Conservation (phyloP, 1,140 invertebrate genomes). For the Caenorhabditis remanei region DNA sequence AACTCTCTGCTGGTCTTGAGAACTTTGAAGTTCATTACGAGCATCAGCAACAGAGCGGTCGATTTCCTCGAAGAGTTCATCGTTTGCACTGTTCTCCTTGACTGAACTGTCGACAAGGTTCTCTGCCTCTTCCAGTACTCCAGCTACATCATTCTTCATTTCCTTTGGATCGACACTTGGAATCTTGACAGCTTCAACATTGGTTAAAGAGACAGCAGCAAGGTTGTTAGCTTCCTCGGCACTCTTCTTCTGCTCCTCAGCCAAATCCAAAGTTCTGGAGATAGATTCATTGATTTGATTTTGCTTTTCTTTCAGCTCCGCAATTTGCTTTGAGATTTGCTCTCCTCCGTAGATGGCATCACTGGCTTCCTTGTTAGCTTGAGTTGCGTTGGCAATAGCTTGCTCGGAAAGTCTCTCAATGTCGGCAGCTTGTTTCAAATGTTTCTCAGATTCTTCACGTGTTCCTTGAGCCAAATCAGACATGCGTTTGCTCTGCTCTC, state of each 20-base stretch:
- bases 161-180: constrained; percentile 69
- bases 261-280: constrained; percentile 67
- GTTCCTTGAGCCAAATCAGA: constrained; percentile 59
- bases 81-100: constrained; percentile 51
- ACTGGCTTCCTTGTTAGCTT: constrained; percentile 74
- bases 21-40: constrained; percentile 62
- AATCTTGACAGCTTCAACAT: constrained; percentile 74
- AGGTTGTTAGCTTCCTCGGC: constrained; percentile 68
- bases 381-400: constrained; percentile 67
- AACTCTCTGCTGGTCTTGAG: constrained; percentile 65
- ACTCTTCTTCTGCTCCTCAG: constrained; percentile 73
- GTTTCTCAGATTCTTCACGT: constrained; percentile 72
- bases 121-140: constrained; percentile 60
- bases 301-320: constrained; percentile 67
- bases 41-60: constrained; percentile 64
- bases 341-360: constrained; percentile 77
- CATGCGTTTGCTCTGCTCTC: constrained; percentile 73
- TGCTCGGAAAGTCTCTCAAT: constrained; percentile 70
- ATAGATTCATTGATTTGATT: constrained; percentile 72
- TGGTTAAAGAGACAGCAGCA: constrained; percentile 69
- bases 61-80: constrained; percentile 59
- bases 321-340: constrained; percentile 60
- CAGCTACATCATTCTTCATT: constrained; percentile 54
- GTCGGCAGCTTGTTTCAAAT: constrained; percentile 68
- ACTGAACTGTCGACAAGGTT: constrained; percentile 48